These are phyloP conservation scores for Labeo rohita DNA, from an alignment of 2,113 vertebrate genomes.

Conservation along the genomic window DNA sequence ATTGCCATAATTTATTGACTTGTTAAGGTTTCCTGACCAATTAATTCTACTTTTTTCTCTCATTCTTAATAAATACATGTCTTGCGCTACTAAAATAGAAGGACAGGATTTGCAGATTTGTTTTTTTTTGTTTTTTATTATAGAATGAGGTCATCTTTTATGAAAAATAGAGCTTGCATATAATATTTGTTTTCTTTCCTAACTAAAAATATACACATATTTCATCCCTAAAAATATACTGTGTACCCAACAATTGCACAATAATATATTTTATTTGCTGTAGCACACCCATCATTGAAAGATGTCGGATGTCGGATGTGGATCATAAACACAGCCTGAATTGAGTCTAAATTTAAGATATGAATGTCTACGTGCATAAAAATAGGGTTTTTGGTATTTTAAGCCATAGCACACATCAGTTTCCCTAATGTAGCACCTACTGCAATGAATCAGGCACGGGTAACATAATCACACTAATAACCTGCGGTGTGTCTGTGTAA, in stretches of 20 bases:
- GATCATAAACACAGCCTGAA: background rate
- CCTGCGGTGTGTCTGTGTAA: slow-evolving; percentile 6
- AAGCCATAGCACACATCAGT: background rate
- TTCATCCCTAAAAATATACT: background rate
- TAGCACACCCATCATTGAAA: background rate
- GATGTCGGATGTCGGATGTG: background rate
- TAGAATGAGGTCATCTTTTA: background rate
- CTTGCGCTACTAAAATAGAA: background rate
- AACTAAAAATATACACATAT: background rate
- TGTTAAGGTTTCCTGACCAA: slow-evolving; percentile 76
- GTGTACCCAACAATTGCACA: background rate
- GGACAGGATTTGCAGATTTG: background rate
- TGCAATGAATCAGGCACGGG: background rate
- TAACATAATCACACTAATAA: slow-evolving; percentile 10
- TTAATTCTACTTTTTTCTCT: slow-evolving; percentile 68
- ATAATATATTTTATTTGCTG: slow-evolving; percentile 1
- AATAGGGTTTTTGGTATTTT: background rate
- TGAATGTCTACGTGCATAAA: background rate
- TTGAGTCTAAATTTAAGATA: background rate
- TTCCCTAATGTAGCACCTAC: slow-evolving; percentile 9
- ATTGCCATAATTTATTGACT: slow-evolving; percentile 78
- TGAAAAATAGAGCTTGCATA: background rate
- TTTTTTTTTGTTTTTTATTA: background rate
- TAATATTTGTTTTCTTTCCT: background rate
- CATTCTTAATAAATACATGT: slow-evolving; percentile 14